Evolutionary conservation across 2,888 invertebrate genomes (phyloP), one percentile per base, ranked within the genome.

Genomic region (Palloptera scutellata): DNA sequence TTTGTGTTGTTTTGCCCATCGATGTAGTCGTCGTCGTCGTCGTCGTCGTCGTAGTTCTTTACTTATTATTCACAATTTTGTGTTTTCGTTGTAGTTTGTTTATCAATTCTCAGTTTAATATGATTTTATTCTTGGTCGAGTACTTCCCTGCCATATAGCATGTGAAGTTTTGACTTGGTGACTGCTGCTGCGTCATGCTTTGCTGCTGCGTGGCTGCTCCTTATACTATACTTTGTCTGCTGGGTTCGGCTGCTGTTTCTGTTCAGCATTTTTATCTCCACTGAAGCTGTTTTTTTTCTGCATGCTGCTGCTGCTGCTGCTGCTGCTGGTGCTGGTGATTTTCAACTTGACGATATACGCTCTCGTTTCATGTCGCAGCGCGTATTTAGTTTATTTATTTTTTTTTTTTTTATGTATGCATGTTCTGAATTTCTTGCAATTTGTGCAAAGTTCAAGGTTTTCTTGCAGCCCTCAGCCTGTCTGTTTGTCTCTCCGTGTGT

Each of bases 131-230:
- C 51, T 20, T 48, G 12, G 55, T 20, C 55, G 43, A n/a, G 41
- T 58, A 61, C 51, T 61, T 51, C 19, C 40, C 41, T n/a, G 19
- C 20, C 48, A 48, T 60, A 55, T 60, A 55, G 57, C 61, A 43
- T 61, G 43, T 58, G 61, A 17, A 48, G 41, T 15, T 59, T 51
- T 58, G 30, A 13, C 51, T 20, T 64, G 42, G 52, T 52, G 1
- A 30, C 17, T 11, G 45, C 17, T 11, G 45, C 48, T 54, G 52
- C 15, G 61, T 69, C 55, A 69, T 63, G 66, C 66, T 64, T 66
- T 41, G 54, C 17, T 43, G 45, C 55, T 54, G 11, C 42, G 61
- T 53, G 54, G 42, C 41, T 54, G 19, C 41, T 9, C 3, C 30
- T 68, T 55, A 13, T 17, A 30, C 30, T 55, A 13, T 17, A 30